These are phyloP conservation scores for Drosophila melanica DNA, from an alignment of 1,140 invertebrate genomes.

Conservation along the genomic window DNA sequence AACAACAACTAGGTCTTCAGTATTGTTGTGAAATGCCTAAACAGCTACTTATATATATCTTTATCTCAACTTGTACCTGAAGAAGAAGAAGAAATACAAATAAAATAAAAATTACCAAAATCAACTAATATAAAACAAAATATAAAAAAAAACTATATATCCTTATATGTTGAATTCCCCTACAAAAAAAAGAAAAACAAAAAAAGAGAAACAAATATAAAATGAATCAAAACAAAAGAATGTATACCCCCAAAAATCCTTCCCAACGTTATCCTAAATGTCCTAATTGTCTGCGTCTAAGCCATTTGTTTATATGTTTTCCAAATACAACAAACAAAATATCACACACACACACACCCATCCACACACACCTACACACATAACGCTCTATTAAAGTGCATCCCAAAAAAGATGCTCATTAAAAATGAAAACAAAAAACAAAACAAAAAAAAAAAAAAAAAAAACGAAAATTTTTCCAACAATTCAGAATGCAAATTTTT, in stretches of 20 bases:
- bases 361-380: conserved; percentile 42
- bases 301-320: conserved; percentile 84
- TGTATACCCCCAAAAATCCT: conserved; percentile 49
- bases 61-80: conserved; percentile 36
- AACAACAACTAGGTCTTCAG: conserved; percentile 40
- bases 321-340: conserved; percentile 70
- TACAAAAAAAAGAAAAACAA: conserved; percentile 32
- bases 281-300: conserved; percentile 86
- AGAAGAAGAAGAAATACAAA: conserved; percentile 42
- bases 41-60: conserved; percentile 43
- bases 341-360: conserved; percentile 18
- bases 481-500: conserved; percentile 75
- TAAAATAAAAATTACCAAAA: conserved; percentile 35
- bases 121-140: conserved; percentile 52
- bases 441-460: conserved; percentile 33
- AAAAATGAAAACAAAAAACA: conserved; percentile 33
- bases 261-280: conserved; percentile 82
- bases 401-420: conserved; percentile 42
- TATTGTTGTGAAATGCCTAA: conserved; percentile 40
- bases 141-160: conserved; percentile 60
- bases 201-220: conserved; percentile 29
- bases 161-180: conserved; percentile 73
- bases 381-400: conserved; percentile 49
- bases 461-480: conserved; percentile 66
- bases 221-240: conserved; percentile 24